Evolutionary conservation across 2,797 vertebrate species (phyloP).

Genomic region (Pangasius krempfi): DNA sequence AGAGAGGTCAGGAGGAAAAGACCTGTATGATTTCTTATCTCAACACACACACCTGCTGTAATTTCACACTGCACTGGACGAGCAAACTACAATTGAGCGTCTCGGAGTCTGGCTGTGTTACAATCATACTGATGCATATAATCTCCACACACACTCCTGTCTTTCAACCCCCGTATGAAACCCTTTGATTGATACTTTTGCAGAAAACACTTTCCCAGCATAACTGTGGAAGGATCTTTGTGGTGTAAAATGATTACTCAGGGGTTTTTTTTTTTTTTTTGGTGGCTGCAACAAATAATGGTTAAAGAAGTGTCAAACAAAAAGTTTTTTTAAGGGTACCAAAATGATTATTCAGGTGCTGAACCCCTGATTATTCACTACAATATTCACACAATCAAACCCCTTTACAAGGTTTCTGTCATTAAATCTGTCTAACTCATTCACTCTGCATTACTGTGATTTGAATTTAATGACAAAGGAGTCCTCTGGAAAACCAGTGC

Average conservation of each 20-base stretch:
- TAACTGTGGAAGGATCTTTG: not conserved
- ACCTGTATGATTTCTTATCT: conserved; percentile 36
- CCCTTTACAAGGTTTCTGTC: not conserved
- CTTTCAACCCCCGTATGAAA: not conserved
- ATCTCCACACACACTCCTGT: not conserved
- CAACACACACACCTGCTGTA: conserved; percentile 31
- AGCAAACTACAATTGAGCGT: conserved; percentile 2
- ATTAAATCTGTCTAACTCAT: not conserved
- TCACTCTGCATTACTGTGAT: not conserved
- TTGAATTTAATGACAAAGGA: not conserved
- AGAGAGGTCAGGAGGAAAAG: not conserved
- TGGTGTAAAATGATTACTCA: not conserved
- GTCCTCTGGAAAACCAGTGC: not conserved
- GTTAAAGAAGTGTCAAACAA: not conserved
- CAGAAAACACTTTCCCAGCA: not conserved
- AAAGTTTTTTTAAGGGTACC: not conserved
- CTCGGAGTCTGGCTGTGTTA: not conserved
- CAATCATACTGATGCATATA: conserved; percentile 4
- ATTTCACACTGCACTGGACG: conserved; percentile 40
- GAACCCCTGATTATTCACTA: not conserved
- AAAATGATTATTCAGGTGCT: not conserved
- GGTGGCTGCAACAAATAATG: not conserved
- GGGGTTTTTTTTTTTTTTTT: not conserved
- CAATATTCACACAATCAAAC: not conserved
- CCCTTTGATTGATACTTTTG: not conserved